Conservation (phyloP, 2,888 invertebrate species). For the Ornithoptera alexandrae region DNA sequence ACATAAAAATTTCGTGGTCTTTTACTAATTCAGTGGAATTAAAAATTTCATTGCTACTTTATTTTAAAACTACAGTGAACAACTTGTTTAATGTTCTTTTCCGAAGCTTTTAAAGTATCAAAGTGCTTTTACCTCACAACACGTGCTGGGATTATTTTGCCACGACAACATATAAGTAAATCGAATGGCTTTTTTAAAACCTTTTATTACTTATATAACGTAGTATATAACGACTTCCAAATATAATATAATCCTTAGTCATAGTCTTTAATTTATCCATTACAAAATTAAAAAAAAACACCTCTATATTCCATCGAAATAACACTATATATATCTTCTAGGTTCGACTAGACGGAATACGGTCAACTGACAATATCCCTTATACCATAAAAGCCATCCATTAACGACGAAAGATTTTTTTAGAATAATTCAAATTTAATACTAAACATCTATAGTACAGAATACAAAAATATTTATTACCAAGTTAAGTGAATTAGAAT, state of each 20-base stretch:
- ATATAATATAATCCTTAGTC: too few species aligned
- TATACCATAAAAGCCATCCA: neutral
- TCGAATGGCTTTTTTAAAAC: neutral
- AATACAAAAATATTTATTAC: too few species aligned
- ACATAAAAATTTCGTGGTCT: neutral
- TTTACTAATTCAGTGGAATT: neutral
- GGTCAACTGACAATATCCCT: neutral
- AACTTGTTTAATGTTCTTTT: neutral
- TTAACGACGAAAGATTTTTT: neutral
- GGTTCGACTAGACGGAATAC: neutral
- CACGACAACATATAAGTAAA: neutral
- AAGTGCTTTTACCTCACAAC: neutral
- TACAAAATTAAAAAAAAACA: neutral
- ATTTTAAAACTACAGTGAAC: neutral
- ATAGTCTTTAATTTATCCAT: too few species aligned
- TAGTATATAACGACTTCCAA: neutral
- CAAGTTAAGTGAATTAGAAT: too few species aligned
- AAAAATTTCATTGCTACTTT: neutral
- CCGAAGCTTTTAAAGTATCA: neutral
- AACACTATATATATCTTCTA: neutral
- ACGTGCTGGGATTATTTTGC: neutral
- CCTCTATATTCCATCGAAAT: neutral
- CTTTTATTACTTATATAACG: neutral
- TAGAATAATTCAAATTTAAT: too few species aligned
- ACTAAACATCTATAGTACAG: too few species aligned